A percentile compares a stretch with the other conserved stretches of the same genome.
phyloP scores from a whole-genome alignment of 2,888 invertebrate genomes.

The Drosophila hamatofila region DNA sequence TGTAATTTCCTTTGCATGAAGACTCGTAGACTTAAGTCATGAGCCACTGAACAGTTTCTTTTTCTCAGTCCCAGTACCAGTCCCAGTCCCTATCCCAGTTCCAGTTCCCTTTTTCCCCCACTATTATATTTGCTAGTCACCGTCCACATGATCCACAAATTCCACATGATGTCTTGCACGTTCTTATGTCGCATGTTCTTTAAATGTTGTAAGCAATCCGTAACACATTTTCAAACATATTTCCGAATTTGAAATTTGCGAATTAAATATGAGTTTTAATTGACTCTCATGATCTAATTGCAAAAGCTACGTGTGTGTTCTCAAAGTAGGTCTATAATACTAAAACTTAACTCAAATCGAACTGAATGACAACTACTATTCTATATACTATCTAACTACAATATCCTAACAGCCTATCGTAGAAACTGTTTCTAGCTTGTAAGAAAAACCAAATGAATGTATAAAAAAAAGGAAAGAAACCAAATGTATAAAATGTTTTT shows the following conservation, averaged over 20 bases:
- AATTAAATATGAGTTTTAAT: conserved; percentile 14
- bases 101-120: conserved; percentile 8
- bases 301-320: conserved; percentile 69
- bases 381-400: conserved; percentile 42
- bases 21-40: conserved; percentile 6
- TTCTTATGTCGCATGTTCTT: conserved; percentile 41
- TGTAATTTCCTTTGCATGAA: conserved; percentile 44
- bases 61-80: conserved; percentile 4
- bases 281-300: conserved; percentile 15
- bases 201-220: conserved; percentile 37
- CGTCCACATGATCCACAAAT: neutral
- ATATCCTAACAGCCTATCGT: conserved; percentile 54
- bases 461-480: neutral
- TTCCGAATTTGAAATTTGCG: conserved; percentile 17
- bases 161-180: conserved; percentile 30
- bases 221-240: conserved; percentile 33
- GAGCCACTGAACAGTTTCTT: conserved; percentile 23
- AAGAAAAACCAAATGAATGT: conserved; percentile 59
- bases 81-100: conserved; percentile 10
- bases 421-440: conserved; percentile 64
- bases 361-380: conserved; percentile 54
- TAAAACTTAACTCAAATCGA: conserved; percentile 34
- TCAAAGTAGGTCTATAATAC: conserved; percentile 58
- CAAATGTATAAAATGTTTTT: conserved; percentile 68
- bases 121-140: neutral